Percentiles rank a stretch among this genome's conserved stretches.
phyloP scores from a whole-genome alignment of 2,113 vertebrate species.

The Platysternon megacephalum region DNA sequence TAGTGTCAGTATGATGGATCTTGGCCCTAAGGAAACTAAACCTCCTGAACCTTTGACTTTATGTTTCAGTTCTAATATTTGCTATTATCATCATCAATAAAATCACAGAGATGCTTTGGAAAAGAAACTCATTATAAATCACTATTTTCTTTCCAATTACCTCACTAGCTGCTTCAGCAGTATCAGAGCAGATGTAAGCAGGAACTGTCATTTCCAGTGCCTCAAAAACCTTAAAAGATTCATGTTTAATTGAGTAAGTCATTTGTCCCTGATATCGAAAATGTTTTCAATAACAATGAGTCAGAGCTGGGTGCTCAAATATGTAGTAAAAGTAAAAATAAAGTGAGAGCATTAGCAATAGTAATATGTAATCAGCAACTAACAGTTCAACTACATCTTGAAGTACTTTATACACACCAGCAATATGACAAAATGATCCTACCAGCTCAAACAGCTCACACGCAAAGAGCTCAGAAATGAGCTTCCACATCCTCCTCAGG shows the following conservation, averaged over 20 bases:
- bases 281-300: neutral
- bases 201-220: slow-evolving; percentile 37
- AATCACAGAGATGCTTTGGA: neutral
- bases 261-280: neutral
- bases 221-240: slow-evolving; percentile 46
- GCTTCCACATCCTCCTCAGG: slow-evolving; percentile 29
- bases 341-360: slow-evolving; percentile 17
- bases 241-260: neutral
- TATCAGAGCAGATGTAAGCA: slow-evolving; percentile 5
- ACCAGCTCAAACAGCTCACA: slow-evolving; percentile 47
- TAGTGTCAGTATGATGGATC: neutral
- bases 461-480: slow-evolving; percentile 47
- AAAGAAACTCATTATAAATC: slow-evolving; percentile 26
- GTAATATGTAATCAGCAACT: slow-evolving; percentile 49
- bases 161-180: slow-evolving; percentile 13
- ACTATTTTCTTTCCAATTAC: slow-evolving; percentile 9
- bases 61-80: slow-evolving; percentile 38
- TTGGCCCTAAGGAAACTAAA: slow-evolving; percentile 11
- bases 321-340: slow-evolving; percentile 26
- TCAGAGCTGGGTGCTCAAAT: neutral
- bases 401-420: slow-evolving; percentile 29
- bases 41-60: slow-evolving; percentile 15
- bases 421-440: slow-evolving; percentile 32
- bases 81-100: neutral
- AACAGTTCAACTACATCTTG: slow-evolving; percentile 25